Conservation (phyloP, 2,113 vertebrate genomes). For the Ammodytes dubius region DNA sequence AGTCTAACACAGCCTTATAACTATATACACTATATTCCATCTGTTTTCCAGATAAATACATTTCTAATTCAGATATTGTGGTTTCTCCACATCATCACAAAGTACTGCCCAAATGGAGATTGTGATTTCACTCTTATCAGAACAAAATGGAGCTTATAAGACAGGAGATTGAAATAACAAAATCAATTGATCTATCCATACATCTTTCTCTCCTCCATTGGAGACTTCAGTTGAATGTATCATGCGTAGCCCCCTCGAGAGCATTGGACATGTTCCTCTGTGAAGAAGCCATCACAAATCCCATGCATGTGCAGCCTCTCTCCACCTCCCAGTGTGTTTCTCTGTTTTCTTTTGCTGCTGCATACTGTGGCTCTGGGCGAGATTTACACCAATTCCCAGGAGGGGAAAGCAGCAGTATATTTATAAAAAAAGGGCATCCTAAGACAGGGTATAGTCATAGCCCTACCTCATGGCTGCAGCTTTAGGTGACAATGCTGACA, state of each 20-base stretch:
- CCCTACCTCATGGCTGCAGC: conserved; percentile 31
- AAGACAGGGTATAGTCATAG: conserved; percentile 62
- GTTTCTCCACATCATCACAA: background rate
- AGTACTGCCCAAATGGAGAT: background rate
- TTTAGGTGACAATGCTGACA: conserved; percentile 72
- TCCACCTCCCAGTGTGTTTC: conserved; percentile 58
- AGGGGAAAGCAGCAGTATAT: conserved; percentile 58
- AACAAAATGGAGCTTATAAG: background rate
- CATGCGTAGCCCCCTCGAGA: conserved; percentile 36
- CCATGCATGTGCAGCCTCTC: conserved; percentile 28
- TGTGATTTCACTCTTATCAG: background rate
- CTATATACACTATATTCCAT: too few relatives aligned
- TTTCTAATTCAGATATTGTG: too few relatives aligned
- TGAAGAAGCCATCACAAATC: conserved; percentile 52
- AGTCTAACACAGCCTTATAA: background rate
- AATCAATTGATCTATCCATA: conserved; percentile 6
- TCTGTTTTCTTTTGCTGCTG: conserved; percentile 28
- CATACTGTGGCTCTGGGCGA: conserved; percentile 49
- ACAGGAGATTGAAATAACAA: background rate
- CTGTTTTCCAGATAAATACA: background rate
- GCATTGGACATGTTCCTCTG: conserved; percentile 41
- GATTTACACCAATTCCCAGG: conserved; percentile 67
- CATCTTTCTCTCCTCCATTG: conserved; percentile 14
- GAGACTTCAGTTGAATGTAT: conserved; percentile 59
- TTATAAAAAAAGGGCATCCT: conserved; percentile 63